Evolutionary conservation across 2,113 vertebrate species (phyloP), one percentile per base, ranked within the genome.

Genomic region (Seriola quinqueradiata): DNA sequence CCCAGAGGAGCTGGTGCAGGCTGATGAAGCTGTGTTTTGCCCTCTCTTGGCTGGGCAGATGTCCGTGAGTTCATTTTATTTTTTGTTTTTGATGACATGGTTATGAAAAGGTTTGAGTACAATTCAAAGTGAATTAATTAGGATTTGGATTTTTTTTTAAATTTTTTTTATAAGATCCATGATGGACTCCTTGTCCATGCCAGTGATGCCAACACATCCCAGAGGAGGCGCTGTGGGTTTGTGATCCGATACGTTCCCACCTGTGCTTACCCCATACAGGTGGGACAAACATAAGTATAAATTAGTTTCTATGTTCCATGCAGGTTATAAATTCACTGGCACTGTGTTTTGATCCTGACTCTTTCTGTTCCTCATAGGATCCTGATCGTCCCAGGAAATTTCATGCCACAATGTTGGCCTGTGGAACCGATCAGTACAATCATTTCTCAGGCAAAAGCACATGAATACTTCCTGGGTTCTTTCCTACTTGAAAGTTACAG

Each of bases 231-330:
- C 67, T 96, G 95, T 89, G 95, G 95, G 28, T 95, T 96, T 38
- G 96, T 96, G 44, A 95, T 96, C 32, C 95, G 95, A 14, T 96
- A 95, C 34, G 90, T 96, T 40, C 92, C 95, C 60, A 95, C 95
- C 40, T 91, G 68, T 76, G 94, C 95, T 4, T 95, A 93, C 82
- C 95, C 95, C 54, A 90, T 78, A 34, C 42, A 96, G 92, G 95
- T 96, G 48, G 94, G 87, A 55, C 32, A 4, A 42, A 59, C 16
- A 1, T 16, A 8, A 25, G 9, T 21, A 28, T 13, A 1, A 13
- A 28, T 38, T 0, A 57, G 11, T 32, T 52, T 5, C 5, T 61
- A 5, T 77, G 34, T 48, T 46, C 8, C 21, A 2, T 21, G 10
- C 8, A n/a, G 6, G 0, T 23, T 23, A n/a, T 63, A 4, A 4